These are phyloP conservation scores for Brachionus sp. DNA, from an alignment of 1,140 invertebrate species.

Conservation along the genomic window DNA sequence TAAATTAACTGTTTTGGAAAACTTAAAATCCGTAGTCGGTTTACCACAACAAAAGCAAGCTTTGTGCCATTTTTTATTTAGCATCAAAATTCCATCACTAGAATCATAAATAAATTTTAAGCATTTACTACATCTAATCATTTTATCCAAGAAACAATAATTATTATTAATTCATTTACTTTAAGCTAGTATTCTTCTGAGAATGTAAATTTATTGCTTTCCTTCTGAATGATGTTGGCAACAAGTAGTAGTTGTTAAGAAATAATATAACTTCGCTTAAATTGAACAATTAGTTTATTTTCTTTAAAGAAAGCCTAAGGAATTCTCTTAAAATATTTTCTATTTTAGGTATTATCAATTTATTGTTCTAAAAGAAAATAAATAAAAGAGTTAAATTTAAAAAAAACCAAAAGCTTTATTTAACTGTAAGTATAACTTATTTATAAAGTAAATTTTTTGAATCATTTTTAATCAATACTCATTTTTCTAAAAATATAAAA, in stretches of 20 bases:
- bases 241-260: neutral
- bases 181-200: neutral
- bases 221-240: neutral
- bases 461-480: too few relatives aligned
- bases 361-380: neutral
- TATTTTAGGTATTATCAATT: neutral
- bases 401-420: too few relatives aligned
- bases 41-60: neutral
- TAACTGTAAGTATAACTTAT: too few relatives aligned
- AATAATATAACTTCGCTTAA: neutral
- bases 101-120: slow-evolving; percentile 7
- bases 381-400: neutral
- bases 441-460: too few relatives aligned
- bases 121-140: slow-evolving; percentile 18
- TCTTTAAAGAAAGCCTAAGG: neutral
- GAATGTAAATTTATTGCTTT: neutral
- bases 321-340: neutral
- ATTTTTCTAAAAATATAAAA: too few relatives aligned
- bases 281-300: neutral
- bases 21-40: neutral
- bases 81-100: neutral
- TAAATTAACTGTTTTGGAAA: neutral
- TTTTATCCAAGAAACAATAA: neutral
- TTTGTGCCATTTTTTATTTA: slow-evolving; percentile 10
- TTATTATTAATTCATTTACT: neutral